Percentiles rank a stretch among this genome's conserved stretches.
phyloP scores from a whole-genome alignment of 30 jellyfish, hydroid and myxozoan genomes.

The Cassiopea xamachana region DNA sequence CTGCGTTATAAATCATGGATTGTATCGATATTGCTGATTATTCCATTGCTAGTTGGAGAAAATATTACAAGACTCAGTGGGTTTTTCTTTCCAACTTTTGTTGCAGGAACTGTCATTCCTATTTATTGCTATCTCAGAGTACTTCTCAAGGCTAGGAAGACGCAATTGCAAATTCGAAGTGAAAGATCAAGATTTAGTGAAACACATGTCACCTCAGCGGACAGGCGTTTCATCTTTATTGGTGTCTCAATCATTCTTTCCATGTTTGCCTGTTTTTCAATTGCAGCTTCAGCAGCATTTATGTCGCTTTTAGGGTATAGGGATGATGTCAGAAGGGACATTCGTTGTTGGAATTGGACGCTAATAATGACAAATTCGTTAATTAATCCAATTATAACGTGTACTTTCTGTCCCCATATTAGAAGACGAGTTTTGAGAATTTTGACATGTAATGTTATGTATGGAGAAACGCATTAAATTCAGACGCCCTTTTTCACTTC shows the following conservation, averaged over 20 bases:
- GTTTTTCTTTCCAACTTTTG: not conserved
- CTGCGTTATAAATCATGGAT: slow-evolving; percentile 37
- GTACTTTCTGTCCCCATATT: slow-evolving; percentile 3
- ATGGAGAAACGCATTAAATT: not conserved
- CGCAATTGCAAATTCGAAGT: slow-evolving; percentile 18
- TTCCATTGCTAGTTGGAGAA: not conserved
- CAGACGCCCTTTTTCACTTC: not conserved
- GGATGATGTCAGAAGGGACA: not conserved
- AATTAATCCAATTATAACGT: slow-evolving; percentile 35
- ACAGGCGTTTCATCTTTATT: not conserved
- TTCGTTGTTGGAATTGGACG: slow-evolving; percentile 32
- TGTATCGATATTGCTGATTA: not conserved
- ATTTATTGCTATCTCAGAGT: slow-evolving; percentile 23
- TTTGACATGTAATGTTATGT: not conserved
- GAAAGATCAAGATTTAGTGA: slow-evolving; percentile 7
- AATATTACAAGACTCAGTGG: not conserved
- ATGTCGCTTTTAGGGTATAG: not conserved
- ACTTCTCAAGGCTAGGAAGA: slow-evolving; percentile 9
- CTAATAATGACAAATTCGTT: slow-evolving; percentile 34
- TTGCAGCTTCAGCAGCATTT: not conserved
- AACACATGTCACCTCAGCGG: not conserved
- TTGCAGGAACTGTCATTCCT: not conserved
- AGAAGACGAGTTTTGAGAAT: not conserved
- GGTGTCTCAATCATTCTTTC: slow-evolving; percentile 37
- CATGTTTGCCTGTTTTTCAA: not conserved